Conservation (phyloP, 2,888 invertebrate species). For the Tiliacea citrago region DNA sequence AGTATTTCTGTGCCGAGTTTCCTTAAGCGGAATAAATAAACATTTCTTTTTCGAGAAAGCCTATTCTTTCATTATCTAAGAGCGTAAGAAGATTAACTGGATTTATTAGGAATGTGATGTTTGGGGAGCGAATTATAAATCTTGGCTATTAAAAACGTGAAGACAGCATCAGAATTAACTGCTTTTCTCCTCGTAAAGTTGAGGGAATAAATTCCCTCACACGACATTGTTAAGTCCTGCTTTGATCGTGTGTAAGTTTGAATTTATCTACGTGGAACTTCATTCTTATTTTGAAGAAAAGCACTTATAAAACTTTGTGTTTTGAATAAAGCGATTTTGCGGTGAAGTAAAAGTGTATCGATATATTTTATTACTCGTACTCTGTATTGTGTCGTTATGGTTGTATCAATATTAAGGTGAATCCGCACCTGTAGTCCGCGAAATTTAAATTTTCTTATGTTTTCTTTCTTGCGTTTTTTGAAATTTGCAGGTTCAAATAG, state of each 20-base stretch:
- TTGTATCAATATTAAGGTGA: neutral
- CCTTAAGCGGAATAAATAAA: constrained; percentile 44
- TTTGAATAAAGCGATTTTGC: constrained; percentile 10
- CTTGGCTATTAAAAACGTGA: constrained; percentile 71
- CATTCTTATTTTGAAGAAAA: constrained; percentile 45
- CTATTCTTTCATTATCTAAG: constrained; percentile 38
- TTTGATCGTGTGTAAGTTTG: constrained; percentile 67
- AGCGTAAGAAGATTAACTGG: constrained; percentile 58
- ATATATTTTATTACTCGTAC: constrained; percentile 1
- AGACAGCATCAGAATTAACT: constrained; percentile 70
- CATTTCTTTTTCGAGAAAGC: constrained; percentile 28
- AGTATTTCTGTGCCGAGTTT: constrained; percentile 54
- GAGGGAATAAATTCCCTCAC: constrained; percentile 72
- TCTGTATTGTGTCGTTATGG: neutral
- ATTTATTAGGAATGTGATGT: constrained; percentile 66
- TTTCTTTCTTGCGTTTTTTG: too few relatives aligned
- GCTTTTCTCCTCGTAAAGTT: constrained; percentile 70
- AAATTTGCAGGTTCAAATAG: too few relatives aligned
- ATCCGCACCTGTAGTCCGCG: too few relatives aligned
- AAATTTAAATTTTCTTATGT: too few relatives aligned
- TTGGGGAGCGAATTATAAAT: constrained; percentile 70
- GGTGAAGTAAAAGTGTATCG: neutral
- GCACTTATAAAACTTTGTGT: constrained; percentile 13
- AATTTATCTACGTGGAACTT: constrained; percentile 62
- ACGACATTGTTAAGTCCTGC: constrained; percentile 70